Evolutionary conservation across 2,888 invertebrate species (phyloP).

Genomic region (Anaspis maculata): DNA sequence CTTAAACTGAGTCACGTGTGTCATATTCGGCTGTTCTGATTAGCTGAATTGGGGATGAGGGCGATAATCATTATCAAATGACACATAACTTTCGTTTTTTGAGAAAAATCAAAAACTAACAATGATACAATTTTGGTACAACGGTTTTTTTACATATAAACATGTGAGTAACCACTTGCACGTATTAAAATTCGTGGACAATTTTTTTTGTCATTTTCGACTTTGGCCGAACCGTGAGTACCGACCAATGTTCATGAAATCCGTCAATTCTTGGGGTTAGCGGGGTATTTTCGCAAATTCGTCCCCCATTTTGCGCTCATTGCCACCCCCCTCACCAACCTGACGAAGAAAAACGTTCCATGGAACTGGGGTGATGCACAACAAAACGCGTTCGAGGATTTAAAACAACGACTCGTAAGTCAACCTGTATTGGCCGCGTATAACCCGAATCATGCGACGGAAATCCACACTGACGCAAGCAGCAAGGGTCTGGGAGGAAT

Average conservation of each 20-base stretch:
- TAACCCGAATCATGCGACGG: conserved; percentile 11
- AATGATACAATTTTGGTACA: too few species aligned
- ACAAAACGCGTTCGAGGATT: conserved; percentile 4
- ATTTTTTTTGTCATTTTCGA: too few species aligned
- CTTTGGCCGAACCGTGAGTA: too few species aligned
- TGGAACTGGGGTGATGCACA: conserved; percentile 7
- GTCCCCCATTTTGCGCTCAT: conserved; percentile 1
- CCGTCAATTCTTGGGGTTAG: conserved; percentile 6
- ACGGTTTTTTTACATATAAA: too few species aligned
- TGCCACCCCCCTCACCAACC: not conserved
- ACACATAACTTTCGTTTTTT: too few species aligned
- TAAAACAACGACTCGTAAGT: conserved; percentile 3
- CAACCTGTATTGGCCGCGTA: conserved; percentile 6
- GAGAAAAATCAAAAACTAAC: too few species aligned
- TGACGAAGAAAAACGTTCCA: not conserved
- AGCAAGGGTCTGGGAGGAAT: conserved; percentile 21
- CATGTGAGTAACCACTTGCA: too few species aligned
- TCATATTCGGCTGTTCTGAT: too few species aligned
- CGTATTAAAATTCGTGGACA: too few species aligned
- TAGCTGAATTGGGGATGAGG: too few species aligned
- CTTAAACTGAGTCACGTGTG: too few species aligned
- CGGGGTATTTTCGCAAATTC: conserved; percentile 5
- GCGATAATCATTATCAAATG: too few species aligned
- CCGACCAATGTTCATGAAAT: conserved; percentile 7
- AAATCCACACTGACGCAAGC: conserved; percentile 24